These are phyloP conservation scores for Podarcis muralis DNA, from an alignment of 2,113 vertebrate species.

Conservation along the genomic window DNA sequence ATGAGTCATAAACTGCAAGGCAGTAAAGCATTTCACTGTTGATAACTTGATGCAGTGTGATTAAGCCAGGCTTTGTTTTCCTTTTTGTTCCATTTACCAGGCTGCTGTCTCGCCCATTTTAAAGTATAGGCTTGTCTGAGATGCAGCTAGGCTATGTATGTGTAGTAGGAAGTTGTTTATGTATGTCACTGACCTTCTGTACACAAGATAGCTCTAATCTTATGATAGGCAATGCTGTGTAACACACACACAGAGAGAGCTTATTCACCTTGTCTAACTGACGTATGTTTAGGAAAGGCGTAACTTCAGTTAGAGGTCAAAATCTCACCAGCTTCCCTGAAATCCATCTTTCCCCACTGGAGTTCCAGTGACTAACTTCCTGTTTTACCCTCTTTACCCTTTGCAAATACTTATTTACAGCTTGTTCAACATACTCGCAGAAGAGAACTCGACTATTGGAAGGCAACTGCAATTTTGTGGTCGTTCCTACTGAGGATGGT, in stretches of 20 bases:
- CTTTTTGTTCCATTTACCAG: conserved; percentile 27
- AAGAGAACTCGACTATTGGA: background rate
- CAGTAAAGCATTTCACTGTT: conserved; percentile 50
- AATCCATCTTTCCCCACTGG: background rate
- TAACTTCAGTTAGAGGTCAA: background rate
- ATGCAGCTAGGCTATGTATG: background rate
- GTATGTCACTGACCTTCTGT: background rate
- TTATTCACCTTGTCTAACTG: background rate
- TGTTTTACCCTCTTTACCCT: background rate
- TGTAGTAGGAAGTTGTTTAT: background rate
- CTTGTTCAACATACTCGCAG: background rate
- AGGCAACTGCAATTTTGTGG: background rate
- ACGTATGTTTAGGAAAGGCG: background rate
- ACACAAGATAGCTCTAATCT: background rate
- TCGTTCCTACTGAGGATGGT: no score
- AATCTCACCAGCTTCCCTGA: background rate
- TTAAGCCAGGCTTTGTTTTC: conserved; percentile 32
- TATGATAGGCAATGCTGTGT: background rate
- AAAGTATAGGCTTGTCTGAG: background rate
- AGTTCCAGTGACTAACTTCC: background rate
- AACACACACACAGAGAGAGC: background rate
- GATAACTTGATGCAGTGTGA: conserved; percentile 41
- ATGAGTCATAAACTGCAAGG: conserved; percentile 71
- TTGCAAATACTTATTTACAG: background rate
- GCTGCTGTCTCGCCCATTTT: conserved; percentile 29